Percentiles rank a stretch among this genome's conserved stretches.
phyloP scores from a whole-genome alignment of 2,113 vertebrate species.

The Cryptotis parvus region DNA sequence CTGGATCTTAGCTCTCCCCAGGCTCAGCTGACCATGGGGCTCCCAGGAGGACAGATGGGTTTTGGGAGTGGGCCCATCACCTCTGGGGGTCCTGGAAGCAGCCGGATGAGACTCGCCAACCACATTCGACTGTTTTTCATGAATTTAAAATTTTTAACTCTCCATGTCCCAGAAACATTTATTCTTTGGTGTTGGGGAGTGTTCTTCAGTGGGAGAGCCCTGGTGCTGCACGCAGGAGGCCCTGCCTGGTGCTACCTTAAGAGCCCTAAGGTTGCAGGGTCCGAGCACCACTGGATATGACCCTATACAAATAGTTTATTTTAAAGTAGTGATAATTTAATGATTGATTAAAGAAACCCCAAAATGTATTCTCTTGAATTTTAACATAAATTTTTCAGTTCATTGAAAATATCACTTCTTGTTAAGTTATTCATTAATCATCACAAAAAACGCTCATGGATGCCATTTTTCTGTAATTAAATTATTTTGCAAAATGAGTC shows the following conservation, averaged over 20 bases:
- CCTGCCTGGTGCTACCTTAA: too few species aligned
- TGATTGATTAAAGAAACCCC: conserved; percentile 65
- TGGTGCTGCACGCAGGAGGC: too few species aligned
- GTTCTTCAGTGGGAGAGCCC: too few species aligned
- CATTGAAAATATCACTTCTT: conserved; percentile 63
- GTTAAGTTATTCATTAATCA: conserved; percentile 73
- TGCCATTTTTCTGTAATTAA: conserved; percentile 76
- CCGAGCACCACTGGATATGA: too few species aligned
- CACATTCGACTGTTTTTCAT: not conserved
- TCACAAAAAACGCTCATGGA: conserved; percentile 72
- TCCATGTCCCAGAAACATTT: conserved; percentile 45
- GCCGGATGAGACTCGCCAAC: too few species aligned
- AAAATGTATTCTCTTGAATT: conserved; percentile 60
- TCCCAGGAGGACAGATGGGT: too few species aligned
- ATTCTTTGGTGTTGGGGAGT: too few species aligned
- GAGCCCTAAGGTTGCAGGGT: too few species aligned
- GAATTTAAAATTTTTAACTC: conserved; percentile 12
- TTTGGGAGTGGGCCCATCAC: too few species aligned
- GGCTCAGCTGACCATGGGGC: too few species aligned
- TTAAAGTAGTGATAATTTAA: conserved; percentile 63
- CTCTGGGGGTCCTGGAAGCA: too few species aligned
- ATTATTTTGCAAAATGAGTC: conserved; percentile 86
- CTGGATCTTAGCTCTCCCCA: too few species aligned
- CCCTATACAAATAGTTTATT: not conserved
- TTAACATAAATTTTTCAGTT: conserved; percentile 73